A percentile compares a stretch with the other conserved stretches of the same genome.
phyloP scores from a whole-genome alignment of 2,113 vertebrate species.

The Mustelus asterias region DNA sequence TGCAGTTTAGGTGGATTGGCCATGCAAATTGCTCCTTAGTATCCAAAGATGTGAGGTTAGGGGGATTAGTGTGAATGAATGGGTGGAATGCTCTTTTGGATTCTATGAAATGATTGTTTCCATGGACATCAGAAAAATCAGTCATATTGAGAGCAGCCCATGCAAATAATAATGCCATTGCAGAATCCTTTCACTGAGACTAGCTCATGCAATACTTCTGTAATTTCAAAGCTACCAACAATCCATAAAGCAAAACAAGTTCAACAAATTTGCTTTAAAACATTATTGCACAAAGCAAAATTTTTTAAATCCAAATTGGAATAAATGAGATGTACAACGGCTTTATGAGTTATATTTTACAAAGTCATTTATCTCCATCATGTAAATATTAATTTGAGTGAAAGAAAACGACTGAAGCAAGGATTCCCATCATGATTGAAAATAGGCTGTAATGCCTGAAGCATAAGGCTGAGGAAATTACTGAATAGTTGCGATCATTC shows the following conservation, averaged over 20 bases:
- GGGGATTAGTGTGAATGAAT: too few relatives aligned
- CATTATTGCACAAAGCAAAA: background rate
- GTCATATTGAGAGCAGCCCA: too few relatives aligned
- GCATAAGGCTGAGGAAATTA: background rate
- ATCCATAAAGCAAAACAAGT: background rate
- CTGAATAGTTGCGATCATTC: background rate
- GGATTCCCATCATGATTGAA: background rate
- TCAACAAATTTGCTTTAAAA: background rate
- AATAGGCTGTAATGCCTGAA: background rate
- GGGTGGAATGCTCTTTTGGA: too few relatives aligned
- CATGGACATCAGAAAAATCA: background rate
- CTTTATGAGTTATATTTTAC: background rate
- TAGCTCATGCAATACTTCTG: background rate
- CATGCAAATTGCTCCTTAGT: too few relatives aligned
- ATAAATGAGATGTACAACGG: background rate
- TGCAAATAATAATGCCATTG: background rate
- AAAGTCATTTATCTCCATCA: background rate
- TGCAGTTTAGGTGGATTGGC: too few relatives aligned
- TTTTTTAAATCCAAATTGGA: background rate
- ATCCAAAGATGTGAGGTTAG: too few relatives aligned
- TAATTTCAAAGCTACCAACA: background rate
- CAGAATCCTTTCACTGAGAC: background rate
- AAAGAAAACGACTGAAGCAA: background rate
- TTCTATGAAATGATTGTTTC: background rate
- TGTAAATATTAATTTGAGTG: constrained; percentile 3